Base-by-base conservation (phyloP, 37 sponge, comb jelly and placozoan genomes). In the Chondrosia reniformis region DNA sequence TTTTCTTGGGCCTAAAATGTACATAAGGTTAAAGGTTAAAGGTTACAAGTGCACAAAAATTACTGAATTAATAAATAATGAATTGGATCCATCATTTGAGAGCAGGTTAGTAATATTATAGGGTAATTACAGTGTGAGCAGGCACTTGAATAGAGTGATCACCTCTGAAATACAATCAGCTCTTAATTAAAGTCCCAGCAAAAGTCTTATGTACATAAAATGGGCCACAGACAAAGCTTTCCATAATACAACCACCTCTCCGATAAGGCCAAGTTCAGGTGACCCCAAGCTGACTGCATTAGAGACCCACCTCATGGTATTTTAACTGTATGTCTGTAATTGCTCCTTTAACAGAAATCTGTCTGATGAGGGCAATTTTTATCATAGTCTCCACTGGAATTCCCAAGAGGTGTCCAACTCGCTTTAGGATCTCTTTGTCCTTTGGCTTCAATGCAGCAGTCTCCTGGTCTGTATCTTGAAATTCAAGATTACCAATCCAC, bases 401-500 rank as follows among this genome's bases (percentile, higher is more conserved):
- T 0, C 97, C 94, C 22, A 96, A 84, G 55, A 96, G 80, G n/a
- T 40, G 9, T 2, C 91, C 94, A 19, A 90, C 84, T 83, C 82
- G 84, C 59, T 55, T 57, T 24, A 90, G 77, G 2, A 81, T 45
- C 37, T 42, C 81, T 4, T 43, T 49, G 67, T 91, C 92, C 27
- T 82, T 64, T 21, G 19, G n/a, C 34, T 89, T 85, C 41, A 94
- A 67, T 45, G 72, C 63, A 74, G 91, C 87, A 12, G 94, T 77
- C 76, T 96, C 97, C 22, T 83, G 80, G 12, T 93, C 94, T 19
- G 82, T 76, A 34, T 87, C 97, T 30, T 73, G 55, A 41, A 96
- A 96, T 49, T 82, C 34, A 6, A 96, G 80, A 76, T 96, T 96
- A 1, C 94, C 94, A 72, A 96, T 84, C 89, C 91, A 93, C 65